Evolutionary conservation across 2,888 invertebrate genomes (phyloP), one percentile per base, ranked within the genome.

Genomic region (Drosophila koepferae): DNA sequence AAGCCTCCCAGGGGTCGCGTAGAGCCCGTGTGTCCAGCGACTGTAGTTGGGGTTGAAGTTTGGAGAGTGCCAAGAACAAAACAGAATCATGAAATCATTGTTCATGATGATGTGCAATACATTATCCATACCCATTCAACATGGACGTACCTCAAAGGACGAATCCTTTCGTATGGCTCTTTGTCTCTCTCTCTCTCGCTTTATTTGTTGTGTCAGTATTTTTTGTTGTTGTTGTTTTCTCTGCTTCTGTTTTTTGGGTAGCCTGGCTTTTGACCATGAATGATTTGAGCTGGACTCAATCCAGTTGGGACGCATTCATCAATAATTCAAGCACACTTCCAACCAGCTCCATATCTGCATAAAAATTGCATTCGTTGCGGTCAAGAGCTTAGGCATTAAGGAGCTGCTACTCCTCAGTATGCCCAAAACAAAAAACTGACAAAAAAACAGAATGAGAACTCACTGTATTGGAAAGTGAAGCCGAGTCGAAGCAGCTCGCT

Each of bases 81-180:
- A 70, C 66, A 63, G 86, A 90, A 90, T 88, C 86, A 83, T 89
- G 89, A 86, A 90, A 89, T 89, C 90, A 89, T 89, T 89, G 86
- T 85, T 77, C 90, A 88, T 89, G 84, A 87, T 86, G 89, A 87
- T 86, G 85, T 79, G 79, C 89, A 85, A 90, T 89, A 81, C 86
- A 90, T 89, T 89, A 89, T 86, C 82, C 82, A 74, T 77, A 66
- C 80, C 82, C 80, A 75, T 80, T 73, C 82, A 76, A 49, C 61
- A 71, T 56, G 62, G 67, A 36, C 62, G 58, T 65, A 84, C 74
- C 83, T 81, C 86, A 81, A 80, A 86, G 80, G 86, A 81, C 54
- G 72, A 77, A 81, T 80, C 80, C 81, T 77, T 80, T 80, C 68
- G 58, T 53, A 44, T 46, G 59, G 34, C 14, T n/a, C 53, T 56